Percentiles rank a stretch among this genome's conserved stretches.
These are phyloP conservation scores for Chlorocebus sabaeus DNA, from an alignment of 2,113 vertebrate genomes.

Conservation along the genomic window DNA sequence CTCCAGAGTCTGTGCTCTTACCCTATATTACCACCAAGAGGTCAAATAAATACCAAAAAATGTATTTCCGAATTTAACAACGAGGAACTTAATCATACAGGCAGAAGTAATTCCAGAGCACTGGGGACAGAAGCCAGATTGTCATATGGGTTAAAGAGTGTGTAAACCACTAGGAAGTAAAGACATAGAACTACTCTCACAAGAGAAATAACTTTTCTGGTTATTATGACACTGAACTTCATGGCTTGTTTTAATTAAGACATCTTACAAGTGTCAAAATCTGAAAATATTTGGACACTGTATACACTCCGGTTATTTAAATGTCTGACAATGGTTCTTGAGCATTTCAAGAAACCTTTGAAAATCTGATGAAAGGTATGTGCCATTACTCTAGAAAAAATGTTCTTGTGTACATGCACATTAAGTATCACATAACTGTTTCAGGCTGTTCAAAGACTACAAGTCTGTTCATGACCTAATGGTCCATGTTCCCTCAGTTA, in stretches of 20 bases:
- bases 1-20: background rate
- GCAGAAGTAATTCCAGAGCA: background rate
- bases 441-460: background rate
- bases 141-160: background rate
- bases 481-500: background rate
- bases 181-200: background rate
- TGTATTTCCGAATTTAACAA: background rate
- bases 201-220: background rate
- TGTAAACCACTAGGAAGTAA: background rate
- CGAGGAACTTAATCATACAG: background rate
- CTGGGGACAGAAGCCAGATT: background rate
- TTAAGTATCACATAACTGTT: background rate
- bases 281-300: background rate
- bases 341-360: conserved; percentile 1
- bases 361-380: background rate
- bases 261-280: background rate
- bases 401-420: background rate
- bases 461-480: background rate
- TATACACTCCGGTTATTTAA: background rate
- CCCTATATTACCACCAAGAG: background rate
- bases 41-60: background rate
- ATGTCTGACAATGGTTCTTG: background rate
- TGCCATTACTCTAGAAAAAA: background rate
- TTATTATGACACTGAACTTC: background rate
- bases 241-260: background rate